Evolutionary conservation across 2,113 vertebrate genomes (phyloP).

Genomic region (Thymallus thymallus): DNA sequence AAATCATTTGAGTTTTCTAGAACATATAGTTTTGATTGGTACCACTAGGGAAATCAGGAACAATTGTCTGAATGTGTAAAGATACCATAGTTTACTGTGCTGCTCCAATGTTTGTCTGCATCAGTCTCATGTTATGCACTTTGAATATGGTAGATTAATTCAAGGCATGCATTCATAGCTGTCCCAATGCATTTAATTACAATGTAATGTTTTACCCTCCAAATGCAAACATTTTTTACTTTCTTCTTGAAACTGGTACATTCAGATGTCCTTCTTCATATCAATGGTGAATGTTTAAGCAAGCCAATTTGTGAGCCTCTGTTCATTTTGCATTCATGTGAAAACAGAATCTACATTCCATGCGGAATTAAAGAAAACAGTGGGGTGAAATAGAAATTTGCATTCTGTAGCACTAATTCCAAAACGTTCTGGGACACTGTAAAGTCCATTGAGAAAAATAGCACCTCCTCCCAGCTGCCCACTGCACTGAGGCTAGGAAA

Average conservation of each 20-base stretch:
- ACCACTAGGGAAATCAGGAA: neutral
- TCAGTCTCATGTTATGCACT: neutral
- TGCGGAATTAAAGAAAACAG: neutral
- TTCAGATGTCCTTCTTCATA: neutral
- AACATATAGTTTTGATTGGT: neutral
- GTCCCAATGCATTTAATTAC: neutral
- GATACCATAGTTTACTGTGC: neutral
- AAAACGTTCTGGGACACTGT: too few relatives aligned
- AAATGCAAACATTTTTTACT: neutral
- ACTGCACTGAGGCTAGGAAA: too few relatives aligned
- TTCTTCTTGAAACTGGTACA: neutral
- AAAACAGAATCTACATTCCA: neutral
- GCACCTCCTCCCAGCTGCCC: too few relatives aligned
- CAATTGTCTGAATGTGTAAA: neutral
- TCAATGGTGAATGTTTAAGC: neutral
- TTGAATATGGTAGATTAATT: neutral
- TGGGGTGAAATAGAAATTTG: neutral
- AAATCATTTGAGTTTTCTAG: neutral
- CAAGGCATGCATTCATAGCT: neutral
- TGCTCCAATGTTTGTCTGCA: neutral
- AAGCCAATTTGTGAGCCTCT: neutral
- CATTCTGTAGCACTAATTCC: too few relatives aligned
- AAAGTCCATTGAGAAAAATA: too few relatives aligned
- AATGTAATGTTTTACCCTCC: neutral
- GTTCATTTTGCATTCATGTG: neutral